These are phyloP conservation scores for Glandiceps talaboti DNA, from an alignment of 53 echinoderm and acorn worm species.

Conservation along the genomic window DNA sequence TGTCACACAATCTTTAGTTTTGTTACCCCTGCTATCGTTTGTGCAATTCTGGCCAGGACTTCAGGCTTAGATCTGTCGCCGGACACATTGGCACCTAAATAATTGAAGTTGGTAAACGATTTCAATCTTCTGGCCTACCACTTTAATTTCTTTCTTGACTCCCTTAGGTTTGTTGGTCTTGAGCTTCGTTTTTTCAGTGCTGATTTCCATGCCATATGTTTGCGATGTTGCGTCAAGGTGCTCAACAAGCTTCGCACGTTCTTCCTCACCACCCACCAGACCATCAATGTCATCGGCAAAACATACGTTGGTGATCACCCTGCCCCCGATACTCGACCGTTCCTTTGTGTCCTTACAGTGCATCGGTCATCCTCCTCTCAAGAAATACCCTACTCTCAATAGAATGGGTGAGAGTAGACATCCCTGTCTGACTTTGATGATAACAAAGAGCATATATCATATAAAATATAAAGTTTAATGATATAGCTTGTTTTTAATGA, in stretches of 20 bases:
- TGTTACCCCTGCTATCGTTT: constrained; percentile 15
- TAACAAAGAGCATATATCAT: too few species aligned
- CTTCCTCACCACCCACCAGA: constrained; percentile 19
- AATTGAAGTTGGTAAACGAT: constrained; percentile 20
- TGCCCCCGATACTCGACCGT: constrained; percentile 7
- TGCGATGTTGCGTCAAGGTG: too few species aligned
- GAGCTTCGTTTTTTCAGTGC: too few species aligned
- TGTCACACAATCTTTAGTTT: constrained; percentile 15
- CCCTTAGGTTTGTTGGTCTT: constrained; percentile 20
- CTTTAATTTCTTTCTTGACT: constrained; percentile 7
- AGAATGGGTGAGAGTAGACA: constrained; percentile 21
- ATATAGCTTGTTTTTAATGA: too few species aligned
- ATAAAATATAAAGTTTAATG: too few species aligned
- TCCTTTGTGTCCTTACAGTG: constrained; percentile 12
- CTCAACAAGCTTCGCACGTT: constrained; percentile 14
- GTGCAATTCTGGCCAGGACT: constrained; percentile 14
- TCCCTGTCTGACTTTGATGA: too few species aligned
- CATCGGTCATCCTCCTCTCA: constrained; percentile 25
- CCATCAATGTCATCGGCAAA: too few species aligned
- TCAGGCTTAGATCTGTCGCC: constrained; percentile 26
- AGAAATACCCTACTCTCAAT: constrained; percentile 26
- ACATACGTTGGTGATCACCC: too few species aligned
- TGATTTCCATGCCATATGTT: too few species aligned
- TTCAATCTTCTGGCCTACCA: constrained; percentile 15
- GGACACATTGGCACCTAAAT: constrained; percentile 21